phyloP scores from a whole-genome alignment of 1,140 invertebrate genomes.

The Coptotermes formosanus region DNA sequence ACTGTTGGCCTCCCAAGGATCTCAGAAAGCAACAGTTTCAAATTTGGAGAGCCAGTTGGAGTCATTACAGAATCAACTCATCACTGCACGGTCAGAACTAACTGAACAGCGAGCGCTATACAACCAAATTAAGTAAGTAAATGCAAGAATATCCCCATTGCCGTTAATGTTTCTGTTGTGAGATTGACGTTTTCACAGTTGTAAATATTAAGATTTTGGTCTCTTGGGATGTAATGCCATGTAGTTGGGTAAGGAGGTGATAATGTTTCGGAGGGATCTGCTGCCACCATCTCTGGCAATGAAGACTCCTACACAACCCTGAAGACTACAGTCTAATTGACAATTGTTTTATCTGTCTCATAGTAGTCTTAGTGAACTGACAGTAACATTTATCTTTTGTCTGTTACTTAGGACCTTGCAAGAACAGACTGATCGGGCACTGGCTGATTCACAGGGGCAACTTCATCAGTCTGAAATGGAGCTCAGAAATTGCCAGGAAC shows the following conservation, averaged over 20 bases:
- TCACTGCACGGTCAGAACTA: conserved; percentile 30
- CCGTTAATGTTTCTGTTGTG: background rate
- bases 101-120: conserved; percentile 25
- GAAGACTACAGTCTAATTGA: no score
- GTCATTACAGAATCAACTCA: conserved; percentile 36
- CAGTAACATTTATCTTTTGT: background rate
- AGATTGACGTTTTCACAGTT: background rate
- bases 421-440: conserved; percentile 60
- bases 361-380: no score
- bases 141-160: no score
- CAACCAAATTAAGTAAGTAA: conserved; percentile 31
- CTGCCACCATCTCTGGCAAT: no score
- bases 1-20: conserved; percentile 46
- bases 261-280: no score
- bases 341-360: no score
- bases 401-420: conserved; percentile 52
- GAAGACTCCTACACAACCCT: no score
- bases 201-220: no score
- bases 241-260: no score
- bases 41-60: conserved; percentile 46
- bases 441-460: conserved; percentile 56
- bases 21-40: conserved; percentile 43
- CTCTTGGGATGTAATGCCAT: no score
- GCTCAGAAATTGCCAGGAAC: conserved; percentile 53
- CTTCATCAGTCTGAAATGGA: conserved; percentile 55